Evolutionary conservation across 1,140 invertebrate genomes (phyloP).

Genomic region (Achatina immaculata): DNA sequence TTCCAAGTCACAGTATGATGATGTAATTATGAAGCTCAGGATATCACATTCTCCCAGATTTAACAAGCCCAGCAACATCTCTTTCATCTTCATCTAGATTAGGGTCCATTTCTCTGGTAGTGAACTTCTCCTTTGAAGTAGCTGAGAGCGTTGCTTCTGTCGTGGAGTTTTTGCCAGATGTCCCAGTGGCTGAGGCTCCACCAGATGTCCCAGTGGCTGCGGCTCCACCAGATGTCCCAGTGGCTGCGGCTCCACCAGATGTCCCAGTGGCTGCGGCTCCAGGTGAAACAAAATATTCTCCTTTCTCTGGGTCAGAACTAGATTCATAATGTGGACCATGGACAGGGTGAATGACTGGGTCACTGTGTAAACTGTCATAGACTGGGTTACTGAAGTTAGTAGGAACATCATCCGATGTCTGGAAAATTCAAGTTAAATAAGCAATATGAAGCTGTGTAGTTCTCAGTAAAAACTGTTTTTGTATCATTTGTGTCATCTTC

Average conservation of each 20-base stretch:
- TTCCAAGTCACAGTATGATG: too few relatives aligned
- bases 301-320: conserved; percentile 23
- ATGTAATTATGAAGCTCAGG: too few relatives aligned
- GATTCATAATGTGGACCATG: conserved; percentile 35
- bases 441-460: too few relatives aligned
- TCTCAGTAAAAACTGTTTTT: too few relatives aligned
- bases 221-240: too few relatives aligned
- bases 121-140: not conserved
- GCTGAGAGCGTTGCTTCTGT: not conserved
- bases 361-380: conserved; percentile 82
- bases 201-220: too few relatives aligned
- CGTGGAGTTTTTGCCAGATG: not conserved
- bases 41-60: too few relatives aligned
- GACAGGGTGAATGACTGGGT: conserved; percentile 36
- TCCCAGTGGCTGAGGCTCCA: not conserved
- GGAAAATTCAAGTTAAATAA: not conserved
- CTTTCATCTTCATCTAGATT: conserved; percentile 33
- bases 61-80: conserved; percentile 33
- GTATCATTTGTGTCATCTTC: too few relatives aligned
- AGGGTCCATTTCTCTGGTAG: conserved; percentile 21
- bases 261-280: too few relatives aligned
- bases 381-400: conserved; percentile 96
- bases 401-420: conserved; percentile 75
- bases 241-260: too few relatives aligned
- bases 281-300: not conserved